A percentile compares a stretch with the other conserved stretches of the same genome.
Evolutionary conservation across 1,140 invertebrate genomes (phyloP).

Genomic region (Chrysopa pallens): DNA sequence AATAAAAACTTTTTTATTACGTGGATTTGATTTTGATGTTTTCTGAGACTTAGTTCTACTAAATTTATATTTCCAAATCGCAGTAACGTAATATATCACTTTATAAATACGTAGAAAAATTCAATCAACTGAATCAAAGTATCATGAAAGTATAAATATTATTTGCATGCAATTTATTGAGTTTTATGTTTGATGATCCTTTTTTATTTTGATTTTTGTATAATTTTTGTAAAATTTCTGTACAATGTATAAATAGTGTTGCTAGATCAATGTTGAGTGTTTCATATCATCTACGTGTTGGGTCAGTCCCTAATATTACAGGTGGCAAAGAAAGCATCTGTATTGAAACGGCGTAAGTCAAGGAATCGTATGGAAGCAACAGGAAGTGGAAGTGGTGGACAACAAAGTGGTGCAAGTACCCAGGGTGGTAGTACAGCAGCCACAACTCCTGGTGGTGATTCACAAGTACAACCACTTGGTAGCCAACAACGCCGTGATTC

Average conservation of each 20-base stretch:
- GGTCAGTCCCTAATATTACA: slow-evolving; percentile 47
- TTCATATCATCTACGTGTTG: slow-evolving; percentile 15
- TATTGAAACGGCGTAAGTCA: slow-evolving; percentile 49
- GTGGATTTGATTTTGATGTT: too few relatives aligned
- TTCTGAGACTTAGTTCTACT: too few relatives aligned
- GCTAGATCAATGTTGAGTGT: slow-evolving; percentile 23
- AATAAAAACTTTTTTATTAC: too few relatives aligned
- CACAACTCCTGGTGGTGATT: slow-evolving; percentile 4
- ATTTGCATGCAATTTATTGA: too few relatives aligned
- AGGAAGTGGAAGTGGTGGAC: slow-evolving; percentile 6
- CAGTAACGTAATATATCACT: too few relatives aligned
- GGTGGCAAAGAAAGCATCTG: slow-evolving; percentile 55
- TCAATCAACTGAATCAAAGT: too few relatives aligned
- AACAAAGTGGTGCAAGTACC: slow-evolving; percentile 12
- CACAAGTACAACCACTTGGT: slow-evolving; percentile 1
- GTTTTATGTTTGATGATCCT: too few relatives aligned
- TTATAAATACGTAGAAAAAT: too few relatives aligned
- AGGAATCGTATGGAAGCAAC: slow-evolving; percentile 43
- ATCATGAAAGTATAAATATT: too few relatives aligned
- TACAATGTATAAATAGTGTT: slow-evolving; percentile 4
- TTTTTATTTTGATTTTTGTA: too few relatives aligned
- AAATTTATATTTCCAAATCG: too few relatives aligned
- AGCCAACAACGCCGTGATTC: slow-evolving; percentile 28
- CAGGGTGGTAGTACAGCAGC: slow-evolving; percentile 14
- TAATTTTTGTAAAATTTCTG: too few relatives aligned